Percentiles rank a stretch among this genome's conserved stretches.
Conservation (phyloP, 2,113 vertebrate species). For the Sterna hirundo region DNA sequence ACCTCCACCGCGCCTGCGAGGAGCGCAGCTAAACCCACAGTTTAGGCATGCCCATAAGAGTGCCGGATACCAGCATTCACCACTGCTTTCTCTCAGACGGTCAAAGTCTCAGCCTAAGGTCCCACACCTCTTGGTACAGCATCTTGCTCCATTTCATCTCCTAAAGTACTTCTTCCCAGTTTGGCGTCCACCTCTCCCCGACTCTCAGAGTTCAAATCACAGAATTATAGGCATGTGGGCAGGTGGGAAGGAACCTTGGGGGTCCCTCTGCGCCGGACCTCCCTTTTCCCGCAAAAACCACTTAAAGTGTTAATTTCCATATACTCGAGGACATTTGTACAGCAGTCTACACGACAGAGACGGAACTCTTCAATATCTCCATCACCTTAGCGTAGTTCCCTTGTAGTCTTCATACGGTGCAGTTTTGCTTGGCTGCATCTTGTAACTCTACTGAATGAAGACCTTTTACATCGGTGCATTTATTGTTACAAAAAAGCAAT, state of each 20-base stretch:
- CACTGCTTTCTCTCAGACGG: neutral
- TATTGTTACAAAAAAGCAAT: neutral
- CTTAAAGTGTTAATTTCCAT: neutral
- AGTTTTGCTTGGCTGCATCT: neutral
- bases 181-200: neutral
- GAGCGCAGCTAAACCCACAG: neutral
- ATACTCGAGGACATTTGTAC: neutral
- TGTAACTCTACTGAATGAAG: neutral
- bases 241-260: neutral
- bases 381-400: neutral
- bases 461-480: neutral
- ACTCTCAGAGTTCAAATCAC: neutral
- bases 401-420: neutral
- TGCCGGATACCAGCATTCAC: neutral
- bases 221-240: accelerated
- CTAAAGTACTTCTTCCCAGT: neutral
- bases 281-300: neutral
- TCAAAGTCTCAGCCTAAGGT: neutral
- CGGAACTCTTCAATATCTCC: neutral
- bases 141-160: accelerated
- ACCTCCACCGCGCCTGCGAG: neutral
- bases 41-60: neutral
- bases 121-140: accelerated
- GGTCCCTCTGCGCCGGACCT: neutral
- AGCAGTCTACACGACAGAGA: neutral